A percentile compares a stretch with the other conserved stretches of the same genome.
Evolutionary conservation across 2,113 vertebrate genomes (phyloP).

Genomic region (Eurypyga helias): DNA sequence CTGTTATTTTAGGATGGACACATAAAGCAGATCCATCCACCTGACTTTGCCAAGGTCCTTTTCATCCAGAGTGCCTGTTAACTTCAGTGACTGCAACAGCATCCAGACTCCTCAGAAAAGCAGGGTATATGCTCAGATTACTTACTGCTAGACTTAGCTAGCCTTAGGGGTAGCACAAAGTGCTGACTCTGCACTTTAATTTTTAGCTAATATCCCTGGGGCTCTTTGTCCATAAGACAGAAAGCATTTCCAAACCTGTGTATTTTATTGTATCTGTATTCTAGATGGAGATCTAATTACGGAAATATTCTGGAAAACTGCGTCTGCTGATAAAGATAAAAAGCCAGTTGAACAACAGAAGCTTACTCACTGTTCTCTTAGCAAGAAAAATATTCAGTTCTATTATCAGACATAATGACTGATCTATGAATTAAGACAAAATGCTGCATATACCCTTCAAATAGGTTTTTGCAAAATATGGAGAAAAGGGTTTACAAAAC

Average conservation of each 20-base stretch:
- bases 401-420: background rate
- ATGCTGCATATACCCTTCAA: background rate
- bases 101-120: background rate
- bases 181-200: background rate
- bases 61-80: background rate
- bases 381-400: slow-evolving; percentile 4
- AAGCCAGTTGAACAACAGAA: background rate
- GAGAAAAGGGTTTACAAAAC: background rate
- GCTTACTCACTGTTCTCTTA: background rate
- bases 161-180: background rate
- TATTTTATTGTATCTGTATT: background rate
- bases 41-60: background rate
- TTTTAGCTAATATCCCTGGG: background rate
- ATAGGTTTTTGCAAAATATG: background rate
- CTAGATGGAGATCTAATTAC: background rate
- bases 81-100: background rate
- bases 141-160: background rate
- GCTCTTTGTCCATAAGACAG: background rate
- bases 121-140: background rate
- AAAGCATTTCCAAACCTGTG: background rate
- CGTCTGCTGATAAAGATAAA: slow-evolving; percentile 34
- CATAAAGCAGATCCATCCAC: background rate
- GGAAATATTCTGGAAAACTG: slow-evolving; percentile 29
- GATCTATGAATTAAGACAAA: background rate
- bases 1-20: background rate